These are phyloP conservation scores for Leucophenga maculata DNA, from an alignment of 2,888 invertebrate species.

Conservation along the genomic window DNA sequence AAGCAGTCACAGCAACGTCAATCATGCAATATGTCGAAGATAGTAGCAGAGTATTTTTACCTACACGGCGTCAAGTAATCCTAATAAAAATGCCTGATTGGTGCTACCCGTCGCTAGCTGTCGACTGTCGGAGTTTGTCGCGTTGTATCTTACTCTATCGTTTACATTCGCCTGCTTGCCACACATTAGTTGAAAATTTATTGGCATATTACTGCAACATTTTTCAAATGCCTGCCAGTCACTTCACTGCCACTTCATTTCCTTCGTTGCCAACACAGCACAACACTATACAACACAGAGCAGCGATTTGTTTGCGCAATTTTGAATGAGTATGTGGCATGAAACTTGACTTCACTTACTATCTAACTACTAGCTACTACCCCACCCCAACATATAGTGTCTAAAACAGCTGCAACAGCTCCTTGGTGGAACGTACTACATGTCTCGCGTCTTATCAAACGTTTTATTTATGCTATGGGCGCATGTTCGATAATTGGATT, in stretches of 20 bases:
- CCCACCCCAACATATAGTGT: constrained; percentile 5
- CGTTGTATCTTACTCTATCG: background rate
- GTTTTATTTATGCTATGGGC: constrained; percentile 60
- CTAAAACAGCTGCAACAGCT: background rate
- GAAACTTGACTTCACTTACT: background rate
- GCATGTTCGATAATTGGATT: constrained; percentile 66
- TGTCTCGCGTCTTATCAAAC: constrained; percentile 17
- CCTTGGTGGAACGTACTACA: background rate
- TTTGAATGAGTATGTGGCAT: background rate
- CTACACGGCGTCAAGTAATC: constrained; percentile 40
- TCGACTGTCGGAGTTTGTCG: background rate
- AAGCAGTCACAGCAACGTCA: constrained; percentile 10
- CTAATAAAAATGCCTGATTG: constrained; percentile 44
- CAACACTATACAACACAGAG: too few relatives aligned
- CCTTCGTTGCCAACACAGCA: constrained; percentile 46
- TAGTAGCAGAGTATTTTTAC: too few relatives aligned
- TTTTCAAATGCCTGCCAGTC: constrained; percentile 57
- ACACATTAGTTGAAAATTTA: constrained; percentile 46
- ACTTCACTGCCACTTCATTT: constrained; percentile 32
- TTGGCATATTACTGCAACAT: constrained; percentile 66
- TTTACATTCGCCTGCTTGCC: background rate
- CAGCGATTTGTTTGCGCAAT: too few relatives aligned
- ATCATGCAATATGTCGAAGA: constrained; percentile 15
- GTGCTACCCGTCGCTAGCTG: background rate
- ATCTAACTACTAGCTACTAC: background rate